Conservation (phyloP, 2,888 invertebrate species). For the Sinopyrophorus schimmeli region DNA sequence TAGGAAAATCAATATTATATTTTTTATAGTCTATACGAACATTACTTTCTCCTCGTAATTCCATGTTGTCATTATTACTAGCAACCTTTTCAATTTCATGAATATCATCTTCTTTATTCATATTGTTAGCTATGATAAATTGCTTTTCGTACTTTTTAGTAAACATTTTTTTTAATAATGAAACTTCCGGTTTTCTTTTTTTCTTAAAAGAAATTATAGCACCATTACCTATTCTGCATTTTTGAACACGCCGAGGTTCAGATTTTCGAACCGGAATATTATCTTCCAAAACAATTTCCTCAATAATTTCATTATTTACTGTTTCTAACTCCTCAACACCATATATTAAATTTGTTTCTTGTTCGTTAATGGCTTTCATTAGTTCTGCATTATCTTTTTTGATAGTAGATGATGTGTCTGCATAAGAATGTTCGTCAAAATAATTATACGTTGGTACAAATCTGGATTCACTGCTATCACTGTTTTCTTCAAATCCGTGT, state of each 20-base stretch:
- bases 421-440: slow-evolving; percentile 29
- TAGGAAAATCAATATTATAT: slow-evolving; percentile 38
- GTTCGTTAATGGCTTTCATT: too few relatives aligned
- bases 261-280: slow-evolving; percentile 6
- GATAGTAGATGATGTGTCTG: background rate
- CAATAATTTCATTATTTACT: slow-evolving; percentile 8
- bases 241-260: background rate
- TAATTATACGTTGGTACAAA: slow-evolving; percentile 12
- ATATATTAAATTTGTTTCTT: slow-evolving; percentile 9
- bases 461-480: too few relatives aligned
- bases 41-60: too few relatives aligned
- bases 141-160: slow-evolving; percentile 18
- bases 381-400: slow-evolving; percentile 2
- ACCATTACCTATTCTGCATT: slow-evolving; percentile 7
- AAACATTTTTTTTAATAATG: slow-evolving; percentile 28
- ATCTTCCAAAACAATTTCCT: slow-evolving; percentile 17
- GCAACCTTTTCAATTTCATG: background rate
- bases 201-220: slow-evolving; percentile 20
- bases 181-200: slow-evolving; percentile 29
- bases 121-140: background rate
- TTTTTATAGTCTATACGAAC: slow-evolving; percentile 32
- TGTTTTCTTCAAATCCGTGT: slow-evolving; percentile 15
- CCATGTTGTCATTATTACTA: background rate
- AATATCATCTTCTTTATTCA: background rate
- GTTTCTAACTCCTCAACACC: slow-evolving; percentile 8